Percentiles rank a stretch among this genome's conserved stretches.
phyloP scores from a whole-genome alignment of 2,888 invertebrate genomes.

The Platycheirus rosarum region DNA sequence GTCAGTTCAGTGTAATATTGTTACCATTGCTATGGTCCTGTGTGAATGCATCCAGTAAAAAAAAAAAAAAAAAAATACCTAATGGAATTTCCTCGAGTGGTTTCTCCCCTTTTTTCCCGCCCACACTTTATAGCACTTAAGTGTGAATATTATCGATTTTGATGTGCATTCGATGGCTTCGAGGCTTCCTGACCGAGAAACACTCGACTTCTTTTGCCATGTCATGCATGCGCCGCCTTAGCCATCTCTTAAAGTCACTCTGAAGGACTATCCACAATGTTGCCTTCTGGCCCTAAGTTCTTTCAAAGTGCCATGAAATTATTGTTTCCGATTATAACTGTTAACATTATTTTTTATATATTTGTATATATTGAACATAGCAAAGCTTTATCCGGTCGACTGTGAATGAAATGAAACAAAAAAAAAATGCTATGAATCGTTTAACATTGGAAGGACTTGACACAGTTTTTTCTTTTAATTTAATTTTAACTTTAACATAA shows the following conservation, averaged over 20 bases:
- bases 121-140: constrained; percentile 51
- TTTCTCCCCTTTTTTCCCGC: constrained; percentile 1
- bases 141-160: constrained; percentile 69
- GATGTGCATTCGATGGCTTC: constrained; percentile 60
- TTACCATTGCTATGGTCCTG: constrained; percentile 4
- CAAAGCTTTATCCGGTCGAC: constrained; percentile 32
- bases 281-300: constrained; percentile 22
- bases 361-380: constrained; percentile 23
- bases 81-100: constrained; percentile 69
- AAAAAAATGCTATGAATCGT: constrained; percentile 13
- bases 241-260: constrained; percentile 24
- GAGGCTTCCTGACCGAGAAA: constrained; percentile 28
- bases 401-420: too few species aligned
- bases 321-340: constrained; percentile 41
- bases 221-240: constrained; percentile 20
- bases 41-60: constrained; percentile 38
- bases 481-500: constrained; percentile 57
- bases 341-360: constrained; percentile 33
- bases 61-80: constrained; percentile 58
- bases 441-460: constrained; percentile 12
- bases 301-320: constrained; percentile 10
- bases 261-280: constrained; percentile 19
- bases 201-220: background rate
- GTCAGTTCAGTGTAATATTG: constrained; percentile 29
- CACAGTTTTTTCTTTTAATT: constrained; percentile 41